A percentile compares a stretch with the other conserved stretches of the same genome.
Conservation (phyloP, 2,888 invertebrate genomes). For the Nomada goodeniana region DNA sequence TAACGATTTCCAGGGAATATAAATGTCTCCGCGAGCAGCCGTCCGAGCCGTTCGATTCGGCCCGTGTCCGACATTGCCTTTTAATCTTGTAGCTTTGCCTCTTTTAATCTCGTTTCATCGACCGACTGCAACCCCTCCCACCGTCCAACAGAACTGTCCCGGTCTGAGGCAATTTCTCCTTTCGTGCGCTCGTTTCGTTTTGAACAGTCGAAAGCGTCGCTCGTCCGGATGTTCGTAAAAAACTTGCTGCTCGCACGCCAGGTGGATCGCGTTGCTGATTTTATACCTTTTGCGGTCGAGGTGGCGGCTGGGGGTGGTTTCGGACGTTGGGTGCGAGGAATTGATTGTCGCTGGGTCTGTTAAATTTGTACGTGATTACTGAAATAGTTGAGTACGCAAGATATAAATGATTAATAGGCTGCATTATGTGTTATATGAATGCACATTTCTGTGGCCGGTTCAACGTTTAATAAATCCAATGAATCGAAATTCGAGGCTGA, state of each 20-base stretch:
- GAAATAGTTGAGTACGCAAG: too few relatives aligned
- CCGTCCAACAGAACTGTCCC: neutral
- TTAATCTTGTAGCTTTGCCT: conserved; percentile 78
- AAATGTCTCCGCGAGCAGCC: conserved; percentile 73
- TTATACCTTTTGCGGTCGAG: neutral
- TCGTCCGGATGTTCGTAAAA: conserved; percentile 39
- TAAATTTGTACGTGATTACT: too few relatives aligned
- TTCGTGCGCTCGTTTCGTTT: conserved; percentile 55
- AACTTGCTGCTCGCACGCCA: neutral
- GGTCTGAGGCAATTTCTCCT: conserved; percentile 74
- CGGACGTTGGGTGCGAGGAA: too few relatives aligned
- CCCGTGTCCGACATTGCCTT: conserved; percentile 74
- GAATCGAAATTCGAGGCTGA: too few relatives aligned
- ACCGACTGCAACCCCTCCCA: conserved; percentile 48
- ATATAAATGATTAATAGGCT: too few relatives aligned
- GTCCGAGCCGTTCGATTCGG: conserved; percentile 58
- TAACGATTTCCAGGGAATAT: conserved; percentile 75
- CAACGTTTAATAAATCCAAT: neutral
- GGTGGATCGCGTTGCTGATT: neutral
- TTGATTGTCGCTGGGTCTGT: too few relatives aligned
- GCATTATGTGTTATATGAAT: too few relatives aligned
- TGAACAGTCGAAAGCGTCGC: conserved; percentile 45
- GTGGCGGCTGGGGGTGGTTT: neutral
- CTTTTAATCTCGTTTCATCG: conserved; percentile 78
- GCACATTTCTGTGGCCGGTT: neutral